Percentiles rank a stretch among this genome's conserved stretches.
phyloP scores from a whole-genome alignment of 2,797 vertebrate genomes.

The Argya squamiceps region DNA sequence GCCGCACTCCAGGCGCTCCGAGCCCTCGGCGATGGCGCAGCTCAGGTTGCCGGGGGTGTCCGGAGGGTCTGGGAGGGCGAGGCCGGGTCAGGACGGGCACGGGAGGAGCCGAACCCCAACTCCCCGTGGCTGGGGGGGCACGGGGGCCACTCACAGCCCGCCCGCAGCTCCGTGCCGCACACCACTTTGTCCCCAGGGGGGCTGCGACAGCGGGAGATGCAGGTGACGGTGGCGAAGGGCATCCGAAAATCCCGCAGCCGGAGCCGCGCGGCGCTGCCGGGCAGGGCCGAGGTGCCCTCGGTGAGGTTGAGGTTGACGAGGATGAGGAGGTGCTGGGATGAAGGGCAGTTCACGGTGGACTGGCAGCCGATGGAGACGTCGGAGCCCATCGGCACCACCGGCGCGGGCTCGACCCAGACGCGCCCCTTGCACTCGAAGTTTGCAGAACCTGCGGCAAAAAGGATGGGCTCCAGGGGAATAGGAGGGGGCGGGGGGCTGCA shows the following conservation, averaged over 20 bases:
- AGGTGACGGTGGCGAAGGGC: constrained; percentile 52
- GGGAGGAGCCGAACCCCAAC: too few relatives aligned
- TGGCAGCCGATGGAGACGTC: constrained; percentile 73
- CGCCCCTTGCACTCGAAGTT: constrained; percentile 57
- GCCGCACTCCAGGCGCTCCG: constrained; percentile 43
- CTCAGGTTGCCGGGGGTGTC: constrained; percentile 64
- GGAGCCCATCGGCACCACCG: constrained; percentile 68
- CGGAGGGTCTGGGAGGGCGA: constrained; percentile 60
- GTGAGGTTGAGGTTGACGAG: not conserved
- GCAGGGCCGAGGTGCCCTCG: not conserved
- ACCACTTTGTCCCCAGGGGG: not conserved
- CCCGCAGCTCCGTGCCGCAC: constrained; percentile 69
- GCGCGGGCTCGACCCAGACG: constrained; percentile 71
- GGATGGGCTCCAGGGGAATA: too few relatives aligned
- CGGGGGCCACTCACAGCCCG: constrained; percentile 37
- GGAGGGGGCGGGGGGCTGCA: too few relatives aligned
- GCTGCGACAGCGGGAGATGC: constrained; percentile 29
- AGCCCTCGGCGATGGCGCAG: constrained; percentile 67
- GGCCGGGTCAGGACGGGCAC: rapidly evolving
- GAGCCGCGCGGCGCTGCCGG: constrained; percentile 71
- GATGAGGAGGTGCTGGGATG: constrained; percentile 53
- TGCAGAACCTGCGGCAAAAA: constrained; percentile 17
- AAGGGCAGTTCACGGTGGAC: constrained; percentile 34
- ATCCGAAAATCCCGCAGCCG: constrained; percentile 56
- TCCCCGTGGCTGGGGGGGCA: too few relatives aligned